Evolutionary conservation across 2,113 vertebrate genomes (phyloP).

Genomic region (Brachyistius frenatus): DNA sequence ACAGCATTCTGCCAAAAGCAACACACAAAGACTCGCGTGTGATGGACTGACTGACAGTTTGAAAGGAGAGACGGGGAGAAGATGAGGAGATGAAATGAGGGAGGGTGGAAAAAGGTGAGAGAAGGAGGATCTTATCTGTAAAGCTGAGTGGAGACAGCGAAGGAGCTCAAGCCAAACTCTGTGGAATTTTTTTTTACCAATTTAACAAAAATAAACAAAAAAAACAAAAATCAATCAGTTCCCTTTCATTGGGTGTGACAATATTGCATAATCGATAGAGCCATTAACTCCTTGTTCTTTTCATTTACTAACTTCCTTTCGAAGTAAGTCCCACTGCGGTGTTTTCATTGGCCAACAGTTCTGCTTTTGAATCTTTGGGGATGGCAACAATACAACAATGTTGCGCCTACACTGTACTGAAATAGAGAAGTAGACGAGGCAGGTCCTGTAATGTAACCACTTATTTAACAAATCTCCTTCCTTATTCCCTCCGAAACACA

Average conservation of each 20-base stretch:
- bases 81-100: constrained; percentile 35
- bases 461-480: constrained; percentile 8
- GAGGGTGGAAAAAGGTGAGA: constrained; percentile 45
- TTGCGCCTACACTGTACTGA: constrained; percentile 52
- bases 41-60: constrained; percentile 92
- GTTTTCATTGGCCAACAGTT: constrained; percentile 30
- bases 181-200: too few species aligned
- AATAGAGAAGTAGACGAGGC: constrained; percentile 33
- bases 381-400: constrained; percentile 51
- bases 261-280: neutral
- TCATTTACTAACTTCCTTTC: neutral
- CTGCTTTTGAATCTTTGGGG: constrained; percentile 23
- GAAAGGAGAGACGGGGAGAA: constrained; percentile 57
- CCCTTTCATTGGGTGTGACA: neutral
- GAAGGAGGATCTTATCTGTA: constrained; percentile 22
- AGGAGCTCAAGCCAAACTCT: neutral
- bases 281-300: neutral
- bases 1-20: constrained; percentile 92
- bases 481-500: neutral
- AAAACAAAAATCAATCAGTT: neutral
- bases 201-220: too few species aligned
- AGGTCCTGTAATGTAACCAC: constrained; percentile 3
- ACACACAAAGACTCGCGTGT: constrained; percentile 89
- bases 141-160: neutral
- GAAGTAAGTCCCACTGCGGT: constrained; percentile 20